A percentile compares a stretch with the other conserved stretches of the same genome.
These are phyloP conservation scores for Latrodectus geometricus DNA, from an alignment of 1,140 invertebrate genomes.

Conservation along the genomic window DNA sequence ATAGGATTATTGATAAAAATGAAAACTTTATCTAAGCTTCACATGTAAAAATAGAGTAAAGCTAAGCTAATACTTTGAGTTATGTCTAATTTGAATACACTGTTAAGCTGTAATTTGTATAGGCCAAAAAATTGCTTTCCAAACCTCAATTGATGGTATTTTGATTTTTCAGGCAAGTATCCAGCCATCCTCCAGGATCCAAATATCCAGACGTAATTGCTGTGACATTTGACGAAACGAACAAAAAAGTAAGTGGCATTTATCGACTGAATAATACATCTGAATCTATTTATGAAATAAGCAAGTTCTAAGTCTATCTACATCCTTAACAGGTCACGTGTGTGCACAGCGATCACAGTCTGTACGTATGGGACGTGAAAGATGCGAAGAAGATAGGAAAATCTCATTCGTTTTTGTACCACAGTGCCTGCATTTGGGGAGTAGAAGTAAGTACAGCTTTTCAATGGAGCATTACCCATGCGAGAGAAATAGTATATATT, in stretches of 20 bases:
- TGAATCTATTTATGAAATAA: too few relatives aligned
- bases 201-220: slow-evolving; percentile 91
- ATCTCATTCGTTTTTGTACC: slow-evolving; percentile 92
- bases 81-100: too few relatives aligned
- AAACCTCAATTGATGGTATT: too few relatives aligned
- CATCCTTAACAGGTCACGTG: slow-evolving; percentile 76
- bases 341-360: slow-evolving; percentile 95
- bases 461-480: not conserved
- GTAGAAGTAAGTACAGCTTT: slow-evolving; percentile 79
- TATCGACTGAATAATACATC: not conserved
- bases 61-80: too few relatives aligned
- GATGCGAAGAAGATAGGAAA: slow-evolving; percentile 93
- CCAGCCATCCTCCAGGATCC: slow-evolving; percentile 81
- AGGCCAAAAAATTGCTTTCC: too few relatives aligned
- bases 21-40: too few relatives aligned
- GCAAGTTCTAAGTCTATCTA: not conserved
- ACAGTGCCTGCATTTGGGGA: slow-evolving; percentile 96
- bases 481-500: too few relatives aligned
- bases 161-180: slow-evolving; percentile 75
- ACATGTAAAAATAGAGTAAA: too few relatives aligned
- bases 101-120: too few relatives aligned
- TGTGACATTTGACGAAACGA: slow-evolving; percentile 84
- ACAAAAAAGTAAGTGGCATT: slow-evolving; percentile 74
- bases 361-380: slow-evolving; percentile 95
- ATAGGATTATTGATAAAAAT: too few relatives aligned